Conservation (phyloP, 2,113 vertebrate genomes). For the Trichechus manatus region DNA sequence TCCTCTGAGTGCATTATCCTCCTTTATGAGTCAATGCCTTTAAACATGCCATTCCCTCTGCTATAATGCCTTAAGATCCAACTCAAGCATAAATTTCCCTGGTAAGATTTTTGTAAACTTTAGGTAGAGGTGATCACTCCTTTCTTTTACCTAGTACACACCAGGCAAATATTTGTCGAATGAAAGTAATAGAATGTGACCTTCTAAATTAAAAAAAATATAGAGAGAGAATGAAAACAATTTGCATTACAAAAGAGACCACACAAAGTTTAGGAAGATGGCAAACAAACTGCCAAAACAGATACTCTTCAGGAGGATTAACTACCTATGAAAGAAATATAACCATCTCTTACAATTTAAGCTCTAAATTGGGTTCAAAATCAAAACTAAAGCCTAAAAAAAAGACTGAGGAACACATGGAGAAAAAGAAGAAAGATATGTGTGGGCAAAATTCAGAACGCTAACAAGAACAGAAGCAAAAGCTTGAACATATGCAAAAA, state of each 20-base stretch:
- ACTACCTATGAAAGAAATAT: background rate
- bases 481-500: background rate
- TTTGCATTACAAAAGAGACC: background rate
- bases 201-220: background rate
- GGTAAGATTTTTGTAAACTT: background rate
- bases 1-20: background rate
- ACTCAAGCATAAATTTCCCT: background rate
- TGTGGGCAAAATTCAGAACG: slow-evolving; percentile 4
- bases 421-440: background rate
- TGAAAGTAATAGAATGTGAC: background rate
- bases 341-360: background rate
- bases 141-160: slow-evolving; percentile 16
- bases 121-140: background rate
- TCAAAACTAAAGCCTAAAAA: background rate
- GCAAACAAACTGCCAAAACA: background rate
- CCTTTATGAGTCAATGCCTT: background rate
- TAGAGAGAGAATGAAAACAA: background rate
- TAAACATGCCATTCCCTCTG: background rate
- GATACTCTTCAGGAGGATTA: background rate
- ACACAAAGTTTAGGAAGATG: background rate
- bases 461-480: background rate
- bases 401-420: background rate
- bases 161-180: background rate
- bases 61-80: background rate
- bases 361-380: background rate